Base-by-base conservation (phyloP, 2,113 vertebrate genomes). In the Tychaedon coryphoeus region DNA sequence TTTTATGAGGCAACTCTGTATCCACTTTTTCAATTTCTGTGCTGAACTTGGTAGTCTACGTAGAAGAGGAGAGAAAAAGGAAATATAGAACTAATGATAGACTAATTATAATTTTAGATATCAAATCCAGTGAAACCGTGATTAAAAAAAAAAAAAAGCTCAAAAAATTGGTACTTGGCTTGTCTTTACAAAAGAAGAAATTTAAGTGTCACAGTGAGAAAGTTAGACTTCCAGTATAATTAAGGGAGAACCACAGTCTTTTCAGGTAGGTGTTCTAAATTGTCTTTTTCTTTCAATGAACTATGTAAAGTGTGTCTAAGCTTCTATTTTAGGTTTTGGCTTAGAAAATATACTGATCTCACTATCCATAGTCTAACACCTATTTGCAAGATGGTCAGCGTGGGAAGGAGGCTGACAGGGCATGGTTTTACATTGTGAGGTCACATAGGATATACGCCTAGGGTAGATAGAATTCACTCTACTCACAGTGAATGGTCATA, bases 71-170 rank as follows among this genome's bases (percentile, higher is more conserved):
- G 31, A 61, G 9, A 61, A 38, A 76, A 28, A 42, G 20, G 36
- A 91, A 81, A 56, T 7, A 64, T 3, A 24, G 17, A 70, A 60
- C 10, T 13, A 51, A 14, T 58, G 5, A 29, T 7, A 58, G 54
- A 43, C 33, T 50, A n/a, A 28, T 38, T 47, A 40, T 29, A 58
- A 75, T 25, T 57, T 71, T 36, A 72, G 11, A 24, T 72, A 40
- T 29, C 5, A 86, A 78, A 47, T 53, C 12, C 9, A 36, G 24
- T 56, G 24, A 43, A 71, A 66, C 7, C 0, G 1, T 34, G 4
- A 7, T 57, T 4, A 6, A 5, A 40, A 28, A 51, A 25, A 14
- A 1, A 26, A 28, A 65, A 5, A 28, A 33, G 1, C 5, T 36
- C 9, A 54, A 19, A 51, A 43, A 62, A 20, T 2, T 38, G 4